phyloP scores from a whole-genome alignment of 2,113 vertebrate genomes.

The Calypte anna region DNA sequence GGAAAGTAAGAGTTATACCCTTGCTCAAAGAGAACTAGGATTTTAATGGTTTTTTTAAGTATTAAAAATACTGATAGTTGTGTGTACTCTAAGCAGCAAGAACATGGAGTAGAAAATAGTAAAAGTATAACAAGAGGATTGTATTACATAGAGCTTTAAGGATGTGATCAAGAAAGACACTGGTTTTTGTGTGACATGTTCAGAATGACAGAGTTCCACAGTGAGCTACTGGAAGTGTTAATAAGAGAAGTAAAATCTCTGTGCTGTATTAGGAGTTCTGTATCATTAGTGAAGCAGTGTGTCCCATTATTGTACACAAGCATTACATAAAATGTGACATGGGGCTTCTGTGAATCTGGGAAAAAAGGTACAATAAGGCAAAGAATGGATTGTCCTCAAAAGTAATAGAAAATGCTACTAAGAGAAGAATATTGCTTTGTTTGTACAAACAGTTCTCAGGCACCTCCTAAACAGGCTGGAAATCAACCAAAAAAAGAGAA shows the following conservation, averaged over 20 bases:
- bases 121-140: neutral
- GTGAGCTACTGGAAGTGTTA: neutral
- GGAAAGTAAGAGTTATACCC: neutral
- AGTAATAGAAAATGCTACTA: neutral
- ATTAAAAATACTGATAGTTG: neutral
- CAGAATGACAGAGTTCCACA: neutral
- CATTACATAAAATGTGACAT: neutral
- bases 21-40: neutral
- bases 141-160: neutral
- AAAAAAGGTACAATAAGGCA: neutral
- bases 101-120: neutral
- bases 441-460: neutral
- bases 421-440: neutral
- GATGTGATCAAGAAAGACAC: neutral
- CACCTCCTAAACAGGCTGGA: neutral
- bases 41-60: conserved; percentile 8
- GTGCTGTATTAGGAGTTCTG: neutral
- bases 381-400: neutral
- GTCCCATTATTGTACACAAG: neutral
- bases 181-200: neutral
- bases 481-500: neutral
- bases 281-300: neutral
- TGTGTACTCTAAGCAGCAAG: neutral
- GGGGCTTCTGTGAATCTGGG: neutral
- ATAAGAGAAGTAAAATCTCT: neutral